Conservation (phyloP, 2,113 vertebrate species). For the Edolisoma coerulescens region DNA sequence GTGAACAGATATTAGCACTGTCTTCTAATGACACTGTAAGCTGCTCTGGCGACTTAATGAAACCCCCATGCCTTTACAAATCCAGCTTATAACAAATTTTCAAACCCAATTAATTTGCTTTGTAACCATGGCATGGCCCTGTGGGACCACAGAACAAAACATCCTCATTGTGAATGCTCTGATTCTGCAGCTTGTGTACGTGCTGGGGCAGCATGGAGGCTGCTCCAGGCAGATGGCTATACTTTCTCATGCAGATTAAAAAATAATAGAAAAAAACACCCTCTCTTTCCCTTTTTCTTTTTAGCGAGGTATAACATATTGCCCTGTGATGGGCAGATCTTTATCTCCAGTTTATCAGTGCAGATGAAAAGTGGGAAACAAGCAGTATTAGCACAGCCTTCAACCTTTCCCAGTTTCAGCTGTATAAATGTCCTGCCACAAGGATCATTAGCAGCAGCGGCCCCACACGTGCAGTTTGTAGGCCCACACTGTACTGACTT, state of each 20-base stretch:
- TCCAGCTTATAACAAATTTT: background rate
- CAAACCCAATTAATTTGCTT: background rate
- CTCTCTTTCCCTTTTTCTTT: background rate
- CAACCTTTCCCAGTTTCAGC: background rate
- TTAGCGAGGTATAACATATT: background rate
- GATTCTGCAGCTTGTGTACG: background rate
- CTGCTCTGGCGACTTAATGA: background rate
- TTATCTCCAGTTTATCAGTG: background rate
- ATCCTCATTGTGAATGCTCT: background rate
- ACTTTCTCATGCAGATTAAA: background rate
- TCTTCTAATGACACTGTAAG: background rate
- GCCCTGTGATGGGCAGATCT: background rate
- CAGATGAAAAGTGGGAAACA: background rate
- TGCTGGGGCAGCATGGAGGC: background rate
- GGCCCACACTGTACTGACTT: background rate
- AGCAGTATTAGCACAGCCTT: background rate
- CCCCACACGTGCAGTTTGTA: fast-evolving
- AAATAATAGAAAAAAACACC: fast-evolving
- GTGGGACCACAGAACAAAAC: background rate
- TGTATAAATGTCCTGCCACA: background rate
- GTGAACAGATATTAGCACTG: background rate
- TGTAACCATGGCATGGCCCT: background rate
- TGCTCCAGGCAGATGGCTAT: background rate
- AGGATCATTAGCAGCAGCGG: background rate
- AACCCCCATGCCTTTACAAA: background rate